A percentile compares a stretch with the other conserved stretches of the same genome.
Conservation (phyloP, 1,140 invertebrate genomes). For the Amyelois transitella region DNA sequence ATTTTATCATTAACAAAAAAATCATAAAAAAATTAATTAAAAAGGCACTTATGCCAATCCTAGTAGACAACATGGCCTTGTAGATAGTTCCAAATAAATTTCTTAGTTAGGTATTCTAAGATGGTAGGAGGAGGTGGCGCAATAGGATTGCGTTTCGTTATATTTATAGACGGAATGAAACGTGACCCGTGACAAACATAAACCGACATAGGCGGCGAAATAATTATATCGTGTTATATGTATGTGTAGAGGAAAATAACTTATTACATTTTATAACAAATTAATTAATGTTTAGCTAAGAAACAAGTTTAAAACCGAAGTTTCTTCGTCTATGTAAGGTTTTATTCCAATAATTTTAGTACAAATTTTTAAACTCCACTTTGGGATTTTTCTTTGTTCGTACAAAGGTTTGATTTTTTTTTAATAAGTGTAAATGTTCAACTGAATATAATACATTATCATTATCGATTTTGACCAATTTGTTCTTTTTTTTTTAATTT, state of each 20-base stretch:
- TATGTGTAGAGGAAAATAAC: no score
- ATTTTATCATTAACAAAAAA: neutral
- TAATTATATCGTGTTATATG: no score
- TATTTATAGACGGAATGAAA: neutral
- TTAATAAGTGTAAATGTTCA: no score
- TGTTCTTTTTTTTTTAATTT: neutral
- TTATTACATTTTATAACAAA: no score
- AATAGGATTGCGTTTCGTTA: neutral
- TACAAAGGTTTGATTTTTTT: neutral
- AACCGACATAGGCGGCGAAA: neutral
- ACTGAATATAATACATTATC: no score
- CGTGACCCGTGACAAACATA: neutral
- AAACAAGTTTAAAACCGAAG: neutral
- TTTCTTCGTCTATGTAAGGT: neutral
- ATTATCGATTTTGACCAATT: no score
- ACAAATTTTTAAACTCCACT: slow-evolving; percentile 1
- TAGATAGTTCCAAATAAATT: slow-evolving; percentile 24
- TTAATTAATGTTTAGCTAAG: neutral
- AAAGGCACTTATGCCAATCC: slow-evolving; percentile 4
- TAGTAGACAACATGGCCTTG: slow-evolving; percentile 24
- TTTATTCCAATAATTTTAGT: slow-evolving; percentile 2
- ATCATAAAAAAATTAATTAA: slow-evolving; percentile 2
- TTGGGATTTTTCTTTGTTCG: neutral
- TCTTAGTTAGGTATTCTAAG: slow-evolving; percentile 4
- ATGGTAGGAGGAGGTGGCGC: neutral